These are phyloP conservation scores for Scaptomyza montana DNA, from an alignment of 1,140 invertebrate genomes.

Conservation along the genomic window DNA sequence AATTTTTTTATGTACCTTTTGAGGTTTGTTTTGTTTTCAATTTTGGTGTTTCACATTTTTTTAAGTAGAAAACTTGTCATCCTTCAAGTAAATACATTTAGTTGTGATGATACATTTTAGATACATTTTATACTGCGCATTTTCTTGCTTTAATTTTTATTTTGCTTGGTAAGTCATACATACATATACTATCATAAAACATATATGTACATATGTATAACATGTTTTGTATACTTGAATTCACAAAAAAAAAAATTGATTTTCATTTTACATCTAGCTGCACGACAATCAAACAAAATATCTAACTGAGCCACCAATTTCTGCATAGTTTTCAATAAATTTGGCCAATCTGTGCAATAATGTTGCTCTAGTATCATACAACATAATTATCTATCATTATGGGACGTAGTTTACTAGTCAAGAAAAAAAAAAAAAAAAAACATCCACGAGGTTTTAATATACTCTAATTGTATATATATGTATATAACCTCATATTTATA, in stretches of 20 bases:
- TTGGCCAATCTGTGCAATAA: slow-evolving; percentile 65
- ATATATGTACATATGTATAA: slow-evolving; percentile 26
- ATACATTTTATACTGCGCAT: not conserved
- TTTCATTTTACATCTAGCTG: slow-evolving; percentile 60
- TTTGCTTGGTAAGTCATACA: slow-evolving; percentile 2
- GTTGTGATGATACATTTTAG: slow-evolving; percentile 1
- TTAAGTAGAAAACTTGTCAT: slow-evolving; percentile 66
- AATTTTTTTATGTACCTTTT: not conserved
- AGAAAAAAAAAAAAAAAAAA: slow-evolving; percentile 51
- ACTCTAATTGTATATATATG: slow-evolving; percentile 39
- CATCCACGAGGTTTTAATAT: slow-evolving; percentile 24
- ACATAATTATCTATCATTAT: slow-evolving; percentile 29
- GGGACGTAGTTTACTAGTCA: slow-evolving; percentile 47
- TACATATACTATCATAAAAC: slow-evolving; percentile 13
- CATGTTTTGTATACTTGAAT: slow-evolving; percentile 26
- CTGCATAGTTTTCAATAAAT: slow-evolving; percentile 45
- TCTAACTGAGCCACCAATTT: slow-evolving; percentile 21
- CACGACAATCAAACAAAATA: slow-evolving; percentile 58
- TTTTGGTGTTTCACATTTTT: slow-evolving; percentile 71
- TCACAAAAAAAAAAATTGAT: slow-evolving; percentile 60
- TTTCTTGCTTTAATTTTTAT: not conserved
- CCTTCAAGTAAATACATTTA: slow-evolving; percentile 4
- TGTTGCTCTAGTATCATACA: slow-evolving; percentile 44
- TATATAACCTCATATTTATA: slow-evolving; percentile 18
- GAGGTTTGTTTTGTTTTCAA: slow-evolving; percentile 21